phyloP scores from a whole-genome alignment of 2,113 vertebrate species.

The Centropristis striata region DNA sequence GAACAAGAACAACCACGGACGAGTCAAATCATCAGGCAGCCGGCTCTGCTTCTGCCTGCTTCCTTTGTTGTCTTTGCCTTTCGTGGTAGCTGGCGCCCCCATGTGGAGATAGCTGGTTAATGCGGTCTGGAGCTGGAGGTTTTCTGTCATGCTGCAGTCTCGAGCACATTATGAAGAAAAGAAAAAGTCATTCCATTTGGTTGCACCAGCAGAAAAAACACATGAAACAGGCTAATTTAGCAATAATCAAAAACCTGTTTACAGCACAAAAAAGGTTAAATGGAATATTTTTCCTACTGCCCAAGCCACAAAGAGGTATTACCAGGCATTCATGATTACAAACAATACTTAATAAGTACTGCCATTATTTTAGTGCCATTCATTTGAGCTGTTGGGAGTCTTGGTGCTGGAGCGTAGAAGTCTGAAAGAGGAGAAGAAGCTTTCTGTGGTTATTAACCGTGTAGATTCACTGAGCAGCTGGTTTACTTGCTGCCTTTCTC shows the following conservation, averaged over 20 bases:
- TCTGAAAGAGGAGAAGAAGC: constrained; percentile 3
- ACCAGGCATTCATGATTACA: constrained; percentile 18
- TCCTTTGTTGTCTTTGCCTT: constrained; percentile 58
- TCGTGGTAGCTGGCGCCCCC: constrained; percentile 57
- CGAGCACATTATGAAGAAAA: constrained; percentile 61
- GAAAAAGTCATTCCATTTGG: constrained; percentile 58
- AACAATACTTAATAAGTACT: constrained; percentile 23
- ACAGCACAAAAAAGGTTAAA: constrained; percentile 48
- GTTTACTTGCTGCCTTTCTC: constrained; percentile 41
- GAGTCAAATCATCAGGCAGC: constrained; percentile 61
- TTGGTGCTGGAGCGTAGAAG: neutral
- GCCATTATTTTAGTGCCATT: constrained; percentile 40
- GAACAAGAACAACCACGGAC: constrained; percentile 77
- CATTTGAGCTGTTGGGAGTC: constrained; percentile 19
- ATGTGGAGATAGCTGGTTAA: constrained; percentile 81
- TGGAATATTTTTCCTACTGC: constrained; percentile 38
- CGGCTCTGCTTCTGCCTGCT: constrained; percentile 44
- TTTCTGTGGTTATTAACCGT: constrained; percentile 21
- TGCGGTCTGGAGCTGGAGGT: constrained; percentile 39
- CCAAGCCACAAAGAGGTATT: constrained; percentile 6
- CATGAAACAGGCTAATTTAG: constrained; percentile 54
- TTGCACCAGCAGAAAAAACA: constrained; percentile 64
- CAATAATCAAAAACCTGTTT: constrained; percentile 68
- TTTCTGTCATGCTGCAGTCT: constrained; percentile 47
- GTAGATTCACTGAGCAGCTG: constrained; percentile 33